Evolutionary conservation across 2,113 vertebrate species (phyloP), one percentile per base, ranked within the genome.

Genomic region (Cryptotis parvus): DNA sequence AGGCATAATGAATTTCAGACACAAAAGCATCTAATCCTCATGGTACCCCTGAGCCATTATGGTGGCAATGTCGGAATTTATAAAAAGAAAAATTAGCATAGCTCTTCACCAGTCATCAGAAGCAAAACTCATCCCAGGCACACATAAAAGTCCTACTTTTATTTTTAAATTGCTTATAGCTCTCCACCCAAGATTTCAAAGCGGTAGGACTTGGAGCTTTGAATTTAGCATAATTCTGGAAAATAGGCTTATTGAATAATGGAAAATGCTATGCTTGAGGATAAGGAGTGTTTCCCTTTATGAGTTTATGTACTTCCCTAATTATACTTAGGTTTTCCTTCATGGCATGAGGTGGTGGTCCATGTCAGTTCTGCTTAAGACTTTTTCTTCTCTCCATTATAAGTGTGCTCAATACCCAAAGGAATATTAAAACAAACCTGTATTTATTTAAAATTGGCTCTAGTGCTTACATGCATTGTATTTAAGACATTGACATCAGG

Each of bases 401-500:
- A 52, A 78, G 85, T 66, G n/a, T 75, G 39, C 65, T 81, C 77
- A 82, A 49, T 81, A 68, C 12, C 33, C 9, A 49, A 89, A 43
- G 58, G 16, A n/a, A 61, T 20, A 49, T 49, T 2, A 15, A 43
- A 41, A 89, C 29, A 84, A 61, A 27, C 39, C 31, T 80, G 31
- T 35, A 52, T 66, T n/a, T n/a, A n/a, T n/a, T 96, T 95, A 92
- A 89, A 93, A 88, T 58, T 90, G 41, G 12, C 27, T 85, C 94
- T 87, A 76, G 22, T 92, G 82, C 81, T 94, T 90, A 26, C 45
- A 39, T 92, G 91, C 37, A 16, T 96, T 96, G 31, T 94, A 90
- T 94, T 96, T 96, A 96, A 97, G 85, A 69, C 90, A 87, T 90
- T 94, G 90, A 91, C 94, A 95, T 92, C 70, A 88, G 58, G 66